A percentile compares a stretch with the other conserved stretches of the same genome.
These are phyloP conservation scores for Isotomurus palustris DNA, from an alignment of 2,888 invertebrate species.

Conservation along the genomic window DNA sequence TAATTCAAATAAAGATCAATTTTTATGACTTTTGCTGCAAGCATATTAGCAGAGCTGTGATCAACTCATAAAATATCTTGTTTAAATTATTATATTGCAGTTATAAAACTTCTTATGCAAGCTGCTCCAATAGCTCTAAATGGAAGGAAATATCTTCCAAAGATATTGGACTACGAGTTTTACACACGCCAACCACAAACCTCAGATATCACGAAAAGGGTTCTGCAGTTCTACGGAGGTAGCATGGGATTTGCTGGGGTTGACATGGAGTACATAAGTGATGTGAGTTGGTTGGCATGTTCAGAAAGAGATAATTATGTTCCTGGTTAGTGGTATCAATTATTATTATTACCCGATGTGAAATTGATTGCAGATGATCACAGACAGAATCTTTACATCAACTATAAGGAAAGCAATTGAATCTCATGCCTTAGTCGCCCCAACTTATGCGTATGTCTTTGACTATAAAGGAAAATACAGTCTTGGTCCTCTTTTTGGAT, in stretches of 20 bases:
- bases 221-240: constrained; percentile 31
- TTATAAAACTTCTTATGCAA: constrained; percentile 31
- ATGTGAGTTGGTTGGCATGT: constrained; percentile 8
- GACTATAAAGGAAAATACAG: constrained; percentile 34
- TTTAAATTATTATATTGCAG: constrained; percentile 14
- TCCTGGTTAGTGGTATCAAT: not conserved
- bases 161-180: constrained; percentile 33
- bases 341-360: not conserved
- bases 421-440: constrained; percentile 39
- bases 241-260: constrained; percentile 7
- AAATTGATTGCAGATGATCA: constrained; percentile 26
- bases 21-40: too few species aligned
- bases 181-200: constrained; percentile 14
- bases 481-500: constrained; percentile 34
- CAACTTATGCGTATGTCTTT: constrained; percentile 37
- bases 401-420: constrained; percentile 30
- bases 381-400: constrained; percentile 33
- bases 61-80: not conserved
- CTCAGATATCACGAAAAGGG: constrained; percentile 17
- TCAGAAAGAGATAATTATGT: too few species aligned
- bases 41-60: too few species aligned
- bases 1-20: too few species aligned
- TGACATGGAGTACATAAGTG: constrained; percentile 21
- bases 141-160: constrained; percentile 23
- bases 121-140: constrained; percentile 12